Evolutionary conservation across 2,888 invertebrate genomes (phyloP).

Genomic region (Graphium colonna): DNA sequence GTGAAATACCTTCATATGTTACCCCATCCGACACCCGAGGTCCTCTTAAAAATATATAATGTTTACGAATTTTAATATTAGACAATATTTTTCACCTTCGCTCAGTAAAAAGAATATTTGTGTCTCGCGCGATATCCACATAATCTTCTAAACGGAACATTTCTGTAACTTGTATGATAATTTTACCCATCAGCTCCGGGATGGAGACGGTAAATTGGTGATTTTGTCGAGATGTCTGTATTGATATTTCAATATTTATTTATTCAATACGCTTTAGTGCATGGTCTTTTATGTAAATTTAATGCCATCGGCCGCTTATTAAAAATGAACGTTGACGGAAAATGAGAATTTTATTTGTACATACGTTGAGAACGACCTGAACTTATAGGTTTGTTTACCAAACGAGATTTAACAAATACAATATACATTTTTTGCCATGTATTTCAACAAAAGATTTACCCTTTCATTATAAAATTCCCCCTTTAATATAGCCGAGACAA

Average conservation of each 20-base stretch:
- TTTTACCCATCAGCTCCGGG: constrained; percentile 14
- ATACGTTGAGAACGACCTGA: background rate
- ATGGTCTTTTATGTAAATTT: constrained; percentile 8
- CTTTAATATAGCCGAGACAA: background rate
- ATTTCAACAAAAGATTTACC: too few relatives aligned
- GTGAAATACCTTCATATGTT: constrained; percentile 5
- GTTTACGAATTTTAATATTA: constrained; percentile 11
- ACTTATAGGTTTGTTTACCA: too few relatives aligned
- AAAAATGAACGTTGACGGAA: background rate
- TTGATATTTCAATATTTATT: constrained; percentile 10
- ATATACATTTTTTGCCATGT: too few relatives aligned
- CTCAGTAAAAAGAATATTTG: constrained; percentile 13
- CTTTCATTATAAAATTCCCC: too few relatives aligned
- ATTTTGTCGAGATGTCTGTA: constrained; percentile 15
- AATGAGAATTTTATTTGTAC: background rate
- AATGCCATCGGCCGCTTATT: constrained; percentile 2
- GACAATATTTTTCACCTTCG: constrained; percentile 5
- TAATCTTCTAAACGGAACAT: constrained; percentile 13
- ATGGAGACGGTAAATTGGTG: constrained; percentile 5
- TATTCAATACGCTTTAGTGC: constrained; percentile 4
- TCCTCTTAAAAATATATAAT: constrained; percentile 6
- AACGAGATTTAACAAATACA: too few relatives aligned
- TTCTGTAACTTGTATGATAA: constrained; percentile 20
- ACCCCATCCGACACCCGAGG: background rate
- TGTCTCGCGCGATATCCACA: constrained; percentile 13